These are phyloP conservation scores for Psilanteris sp. DNA, from an alignment of 1,140 invertebrate genomes.

Conservation along the genomic window DNA sequence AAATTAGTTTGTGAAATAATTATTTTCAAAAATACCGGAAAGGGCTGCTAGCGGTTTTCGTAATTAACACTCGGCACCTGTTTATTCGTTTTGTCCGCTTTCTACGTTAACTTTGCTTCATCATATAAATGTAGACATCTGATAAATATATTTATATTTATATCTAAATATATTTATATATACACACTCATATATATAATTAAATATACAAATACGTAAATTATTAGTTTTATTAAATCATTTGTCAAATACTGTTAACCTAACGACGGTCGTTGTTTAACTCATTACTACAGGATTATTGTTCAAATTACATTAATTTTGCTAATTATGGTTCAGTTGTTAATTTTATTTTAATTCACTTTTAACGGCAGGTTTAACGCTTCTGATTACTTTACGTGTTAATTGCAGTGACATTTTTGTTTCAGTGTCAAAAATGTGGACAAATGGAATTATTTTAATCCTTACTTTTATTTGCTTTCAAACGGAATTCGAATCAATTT, in stretches of 20 bases:
- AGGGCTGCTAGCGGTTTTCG: neutral
- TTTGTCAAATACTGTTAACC: conserved; percentile 7
- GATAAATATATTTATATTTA: no score
- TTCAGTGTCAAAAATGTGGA: conserved; percentile 21
- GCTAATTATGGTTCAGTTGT: neutral
- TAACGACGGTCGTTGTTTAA: conserved; percentile 1
- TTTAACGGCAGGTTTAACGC: conserved; percentile 24
- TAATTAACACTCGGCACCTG: neutral
- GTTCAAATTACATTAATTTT: neutral
- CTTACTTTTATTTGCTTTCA: no score
- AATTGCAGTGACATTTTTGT: conserved; percentile 19
- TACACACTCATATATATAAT: no score
- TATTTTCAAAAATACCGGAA: no score
- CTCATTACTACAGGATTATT: conserved; percentile 1
- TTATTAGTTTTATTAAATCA: conserved; percentile 3
- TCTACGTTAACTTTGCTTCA: conserved; percentile 21
- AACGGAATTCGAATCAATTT: no score
- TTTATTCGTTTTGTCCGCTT: conserved; percentile 16
- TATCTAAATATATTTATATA: no score
- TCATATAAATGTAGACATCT: neutral
- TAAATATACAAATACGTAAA: no score
- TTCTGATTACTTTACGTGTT: conserved; percentile 15
- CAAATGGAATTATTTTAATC: conserved; percentile 1
- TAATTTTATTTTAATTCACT: conserved; percentile 2
- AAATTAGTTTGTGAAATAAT: no score